Base-by-base conservation (phyloP, 2,888 invertebrate species). In the Pherbina coryleti region DNA sequence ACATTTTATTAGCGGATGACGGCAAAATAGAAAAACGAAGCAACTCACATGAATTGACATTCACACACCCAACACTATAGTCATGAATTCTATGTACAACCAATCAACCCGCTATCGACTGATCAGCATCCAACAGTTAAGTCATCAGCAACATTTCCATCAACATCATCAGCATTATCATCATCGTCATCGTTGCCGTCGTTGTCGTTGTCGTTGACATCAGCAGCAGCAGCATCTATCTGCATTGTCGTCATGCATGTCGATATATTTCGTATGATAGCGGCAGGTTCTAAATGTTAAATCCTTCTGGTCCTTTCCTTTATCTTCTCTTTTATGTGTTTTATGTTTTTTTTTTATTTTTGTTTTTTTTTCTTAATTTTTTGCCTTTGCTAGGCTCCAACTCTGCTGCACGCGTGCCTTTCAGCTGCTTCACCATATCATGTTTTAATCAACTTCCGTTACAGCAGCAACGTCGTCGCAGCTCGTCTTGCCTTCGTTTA, bases 221-320 rank as follows among this genome's bases (percentile, higher is more conserved):
- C 44, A 67, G n/a, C 64, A 64, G 14, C 31, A 64, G 9, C 31
- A 31, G 11, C 64, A 64, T 64, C 9, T 55, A 22, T 22, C 69
- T 17, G 22, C 69, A 66, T 66, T 66, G 64, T 49, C 51, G 5
- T 60, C 60, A 60, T 60, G 25, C 28, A 60, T 17, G 60, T 28
- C 60, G 14, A 22, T 22, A 19, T 44, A 44, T 44, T 44, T 44
- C 14, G 3, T 44, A 44, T 44, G 44, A 44, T 44, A 44, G 44
- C 44, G 44, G 14, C 11, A 44, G 44, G 44, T 14, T 44, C 44
- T 44, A 44, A 14, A 44, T 44, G 44, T 44, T 44, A 44, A 44
- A 44, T 44, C 44, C 44, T 44, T 44, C 44, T 44, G 44, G 2
- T 44, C 11, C 14, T 44, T 44, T 44, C 49, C 8, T 25, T 19